Evolutionary conservation across 2,888 invertebrate genomes (phyloP).

Genomic region (Corbicula japonica): DNA sequence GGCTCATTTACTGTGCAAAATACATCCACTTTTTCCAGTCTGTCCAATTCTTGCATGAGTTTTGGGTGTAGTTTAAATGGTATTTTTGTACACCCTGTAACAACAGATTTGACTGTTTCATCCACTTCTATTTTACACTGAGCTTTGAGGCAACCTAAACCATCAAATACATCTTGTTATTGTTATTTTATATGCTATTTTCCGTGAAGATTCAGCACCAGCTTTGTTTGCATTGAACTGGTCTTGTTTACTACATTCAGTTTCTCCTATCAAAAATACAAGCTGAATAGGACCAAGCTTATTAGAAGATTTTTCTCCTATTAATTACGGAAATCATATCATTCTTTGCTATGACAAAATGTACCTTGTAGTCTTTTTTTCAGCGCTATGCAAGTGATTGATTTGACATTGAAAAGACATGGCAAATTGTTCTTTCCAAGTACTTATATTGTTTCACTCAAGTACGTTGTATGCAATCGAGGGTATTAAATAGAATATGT

Average conservation of each 20-base stretch:
- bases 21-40: neutral
- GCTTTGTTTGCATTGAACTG: neutral
- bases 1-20: too few species aligned
- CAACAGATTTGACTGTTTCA: slow-evolving; percentile 4
- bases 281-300: neutral
- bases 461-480: too few species aligned
- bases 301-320: too few species aligned
- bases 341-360: neutral
- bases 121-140: neutral
- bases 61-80: slow-evolving; percentile 1
- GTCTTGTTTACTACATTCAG: neutral
- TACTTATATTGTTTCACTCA: too few species aligned
- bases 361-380: neutral
- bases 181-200: neutral
- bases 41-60: neutral
- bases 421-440: too few species aligned
- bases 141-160: neutral
- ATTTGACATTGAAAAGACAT: too few species aligned
- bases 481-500: too few species aligned
- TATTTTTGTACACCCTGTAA: neutral
- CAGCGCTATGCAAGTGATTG: neutral
- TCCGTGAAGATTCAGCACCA: too few species aligned
- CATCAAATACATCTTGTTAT: neutral
- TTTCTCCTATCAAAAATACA: neutral
- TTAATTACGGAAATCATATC: neutral